These are phyloP conservation scores for Sminthurides aquaticus DNA, from an alignment of 2,888 invertebrate species.

Conservation along the genomic window DNA sequence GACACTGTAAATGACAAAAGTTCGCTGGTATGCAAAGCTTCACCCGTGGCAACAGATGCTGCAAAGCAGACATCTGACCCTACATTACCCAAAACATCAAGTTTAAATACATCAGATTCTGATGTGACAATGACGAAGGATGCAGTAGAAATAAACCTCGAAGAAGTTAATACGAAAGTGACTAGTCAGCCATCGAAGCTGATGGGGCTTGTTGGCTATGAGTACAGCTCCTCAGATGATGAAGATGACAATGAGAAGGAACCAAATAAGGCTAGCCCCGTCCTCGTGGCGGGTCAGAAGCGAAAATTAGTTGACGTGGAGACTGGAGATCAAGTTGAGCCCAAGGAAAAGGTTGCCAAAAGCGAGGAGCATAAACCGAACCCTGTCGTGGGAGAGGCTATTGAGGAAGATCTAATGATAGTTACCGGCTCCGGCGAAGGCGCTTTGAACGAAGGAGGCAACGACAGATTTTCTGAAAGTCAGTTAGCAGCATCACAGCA, in stretches of 20 bases:
- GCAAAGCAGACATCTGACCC: no score
- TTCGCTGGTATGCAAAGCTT: no score
- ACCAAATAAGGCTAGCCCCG: neutral
- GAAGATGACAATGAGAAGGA: neutral
- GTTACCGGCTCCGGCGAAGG: slow-evolving; percentile 67
- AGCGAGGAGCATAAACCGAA: slow-evolving; percentile 11
- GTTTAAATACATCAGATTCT: neutral
- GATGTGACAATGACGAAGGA: neutral
- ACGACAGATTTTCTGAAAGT: slow-evolving; percentile 22
- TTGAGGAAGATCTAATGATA: slow-evolving; percentile 64
- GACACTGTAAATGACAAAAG: no score
- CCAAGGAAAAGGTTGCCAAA: slow-evolving; percentile 1
- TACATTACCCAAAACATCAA: neutral
- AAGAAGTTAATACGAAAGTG: neutral
- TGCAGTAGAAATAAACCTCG: neutral
- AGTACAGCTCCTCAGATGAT: slow-evolving; percentile 5
- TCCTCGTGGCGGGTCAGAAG: slow-evolving; percentile 12
- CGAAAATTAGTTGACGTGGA: slow-evolving; percentile 14
- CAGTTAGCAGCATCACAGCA: slow-evolving; percentile 26
- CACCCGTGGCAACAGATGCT: no score
- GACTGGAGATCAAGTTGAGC: slow-evolving; percentile 8
- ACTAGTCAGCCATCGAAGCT: no score
- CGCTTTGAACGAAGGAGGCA: slow-evolving; percentile 48
- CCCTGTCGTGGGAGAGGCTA: slow-evolving; percentile 58
- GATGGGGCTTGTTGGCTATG: slow-evolving; percentile 15